Base-by-base conservation (phyloP, 2,888 invertebrate species). In the Drymonia ruficornis region DNA sequence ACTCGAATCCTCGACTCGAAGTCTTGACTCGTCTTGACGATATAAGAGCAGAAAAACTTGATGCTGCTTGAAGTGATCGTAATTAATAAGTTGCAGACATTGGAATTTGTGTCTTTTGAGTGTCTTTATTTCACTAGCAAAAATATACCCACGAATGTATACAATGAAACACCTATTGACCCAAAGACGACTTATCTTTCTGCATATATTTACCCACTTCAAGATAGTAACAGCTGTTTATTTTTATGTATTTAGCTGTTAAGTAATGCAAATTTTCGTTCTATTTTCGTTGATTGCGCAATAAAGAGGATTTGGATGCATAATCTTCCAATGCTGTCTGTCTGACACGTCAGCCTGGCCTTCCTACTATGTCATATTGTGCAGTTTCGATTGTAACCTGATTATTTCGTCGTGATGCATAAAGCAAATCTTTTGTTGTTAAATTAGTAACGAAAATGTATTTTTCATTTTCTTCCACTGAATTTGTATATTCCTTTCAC, bases 241-340 rank as follows among this genome's bases (percentile, higher is more conserved):
- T 40, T 40, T 15, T 40, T n/a, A 42, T 42, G 18, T 42, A 16
- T 16, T 42, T 13, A 44, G 48, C 54, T 49, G 46, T 59, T 64
- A 58, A 57, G 66, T 62, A 64, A 70, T 68, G 50, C 55, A 55
- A 44, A 56, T 55, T 48, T 50, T 57, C 57, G 47, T 47, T 45
- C 19, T 58, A 55, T 62, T 56, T 59, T 61, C 31, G 49, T 50
- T 45, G 4, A 53, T 66, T 62, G 55, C 49, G 49, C 51, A 65
- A 61, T 34, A 34, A 44, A 23, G 52, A 51, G 51, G 44, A 52
- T 29, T n/a, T 57, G 13, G 7, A 59, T 65, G 31, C 53, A 59
- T 57, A 61, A 48, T 48, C 42, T 52, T 23, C 52, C 23, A 53
- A 55, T 55, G 55, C 49, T 28, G 23, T 31, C 34, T 36, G 40